Base-by-base conservation (phyloP, 2,797 vertebrate genomes). In the Catharus ustulatus region DNA sequence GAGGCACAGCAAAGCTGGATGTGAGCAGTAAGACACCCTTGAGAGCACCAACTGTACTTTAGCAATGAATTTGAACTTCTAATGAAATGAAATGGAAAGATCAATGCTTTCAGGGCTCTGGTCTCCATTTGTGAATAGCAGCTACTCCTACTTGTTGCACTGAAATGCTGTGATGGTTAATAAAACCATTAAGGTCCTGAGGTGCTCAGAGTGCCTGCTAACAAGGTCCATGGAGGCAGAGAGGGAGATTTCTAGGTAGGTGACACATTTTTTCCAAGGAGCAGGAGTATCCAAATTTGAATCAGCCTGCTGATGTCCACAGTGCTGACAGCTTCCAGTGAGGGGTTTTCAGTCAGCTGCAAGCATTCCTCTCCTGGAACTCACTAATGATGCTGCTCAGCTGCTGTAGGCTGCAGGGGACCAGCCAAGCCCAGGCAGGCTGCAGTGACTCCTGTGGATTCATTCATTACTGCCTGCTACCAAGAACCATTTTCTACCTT, bases 71-170 rank as follows among this genome's bases (percentile, higher is more conserved):
- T 77, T 4, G 7, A 49, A 15, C 52, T 76, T 59, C 49, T 87
- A 52, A 90, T 78, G 73, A 81, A 84, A 79, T 45, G 3, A 66
- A 73, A 78, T 30, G 15, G 36, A 61, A 62, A 32, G n/a, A 88
- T 90, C 76, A 90, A 34, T 86, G 48, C 59, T 88, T 95, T 93
- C 52, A 87, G 73, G 30, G 14, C 32, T 81, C 69, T 86, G 29
- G 24, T 89, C 55, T 83, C 40, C 26, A 12, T 87, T 77, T 84
- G 40, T 76, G 58, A 77, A 52, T 51, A 89, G 61, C 64, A 94
- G 40, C 36, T 76, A 20, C 61, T 92, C 46, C 43, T 85, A 61
- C 87, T 48, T 84, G 48, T 93, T 62, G 45, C 42, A 69, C 51
- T 73, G 57, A 87, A 75, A 62, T 54, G 46, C 63, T 92, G 66